phyloP scores from a whole-genome alignment of 2,113 vertebrate genomes.

The Zosterops borbonicus region DNA sequence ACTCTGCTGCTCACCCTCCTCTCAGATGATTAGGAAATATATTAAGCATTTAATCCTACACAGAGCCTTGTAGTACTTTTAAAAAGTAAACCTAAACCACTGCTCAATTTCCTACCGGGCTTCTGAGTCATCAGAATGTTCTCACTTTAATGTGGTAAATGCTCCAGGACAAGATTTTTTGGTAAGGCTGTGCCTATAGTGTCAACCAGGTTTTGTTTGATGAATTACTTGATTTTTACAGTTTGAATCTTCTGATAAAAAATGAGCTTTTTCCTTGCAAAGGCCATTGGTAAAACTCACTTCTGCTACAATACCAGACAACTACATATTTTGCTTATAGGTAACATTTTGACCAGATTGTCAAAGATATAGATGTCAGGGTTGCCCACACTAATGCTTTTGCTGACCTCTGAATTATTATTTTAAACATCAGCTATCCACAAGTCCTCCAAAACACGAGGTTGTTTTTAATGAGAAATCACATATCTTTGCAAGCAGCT shows the following conservation, averaged over 20 bases:
- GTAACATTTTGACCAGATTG: neutral
- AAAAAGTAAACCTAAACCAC: neutral
- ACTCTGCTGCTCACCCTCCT: neutral
- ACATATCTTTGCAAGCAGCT: neutral
- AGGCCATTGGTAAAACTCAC: neutral
- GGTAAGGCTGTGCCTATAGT: neutral
- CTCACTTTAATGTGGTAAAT: neutral
- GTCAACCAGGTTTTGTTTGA: neutral
- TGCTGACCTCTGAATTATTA: neutral
- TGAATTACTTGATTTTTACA: neutral
- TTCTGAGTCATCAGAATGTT: neutral
- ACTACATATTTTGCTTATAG: neutral
- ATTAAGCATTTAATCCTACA: neutral
- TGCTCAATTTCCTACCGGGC: neutral
- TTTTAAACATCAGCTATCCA: neutral
- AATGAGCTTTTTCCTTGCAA: neutral
- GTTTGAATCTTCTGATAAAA: neutral
- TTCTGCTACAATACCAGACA: neutral
- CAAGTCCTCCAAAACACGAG: neutral
- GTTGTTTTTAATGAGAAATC: neutral
- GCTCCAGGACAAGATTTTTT: neutral
- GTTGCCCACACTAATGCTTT: neutral
- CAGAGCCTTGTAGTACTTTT: neutral
- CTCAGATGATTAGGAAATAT: neutral
- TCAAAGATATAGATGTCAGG: neutral